phyloP scores from a whole-genome alignment of 1,140 invertebrate genomes.

The Rhynchophorus ferrugineus region DNA sequence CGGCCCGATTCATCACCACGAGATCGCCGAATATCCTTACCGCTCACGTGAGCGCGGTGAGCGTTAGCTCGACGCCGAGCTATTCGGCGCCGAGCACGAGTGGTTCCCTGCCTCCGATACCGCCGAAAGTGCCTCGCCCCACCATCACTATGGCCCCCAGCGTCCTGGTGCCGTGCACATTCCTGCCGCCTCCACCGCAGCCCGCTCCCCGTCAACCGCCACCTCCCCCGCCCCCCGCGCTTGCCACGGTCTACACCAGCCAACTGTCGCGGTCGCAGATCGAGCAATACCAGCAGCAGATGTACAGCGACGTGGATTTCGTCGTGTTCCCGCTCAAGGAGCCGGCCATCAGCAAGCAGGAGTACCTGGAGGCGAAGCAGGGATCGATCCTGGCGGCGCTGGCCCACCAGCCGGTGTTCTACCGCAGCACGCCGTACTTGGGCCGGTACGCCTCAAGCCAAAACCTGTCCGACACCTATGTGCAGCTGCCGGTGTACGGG shows the following conservation, averaged over 20 bases:
- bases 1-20: constrained; percentile 58
- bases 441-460: constrained; percentile 66
- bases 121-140: constrained; percentile 41
- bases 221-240: constrained; percentile 47
- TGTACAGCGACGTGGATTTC: constrained; percentile 83
- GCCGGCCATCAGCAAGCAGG: constrained; percentile 78
- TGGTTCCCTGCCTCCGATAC: constrained; percentile 49
- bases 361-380: constrained; percentile 80
- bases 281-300: constrained; percentile 76
- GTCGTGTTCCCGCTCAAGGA: constrained; percentile 85
- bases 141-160: constrained; percentile 36
- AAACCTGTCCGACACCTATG: constrained; percentile 63
- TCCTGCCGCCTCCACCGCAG: constrained; percentile 47
- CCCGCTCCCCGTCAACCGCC: constrained; percentile 42
- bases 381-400: constrained; percentile 57
- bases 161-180: constrained; percentile 54
- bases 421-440: constrained; percentile 70
- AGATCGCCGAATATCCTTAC: constrained; percentile 59
- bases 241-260: constrained; percentile 55
- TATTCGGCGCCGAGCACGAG: constrained; percentile 44
- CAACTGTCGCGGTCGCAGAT: constrained; percentile 69
- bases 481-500: constrained; percentile 56
- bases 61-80: constrained; percentile 44
- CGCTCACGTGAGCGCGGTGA: constrained; percentile 53
- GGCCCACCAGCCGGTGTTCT: constrained; percentile 59